Percentiles rank a stretch among this genome's conserved stretches.
Conservation (phyloP, 2,113 vertebrate species). For the Alectura lathami region DNA sequence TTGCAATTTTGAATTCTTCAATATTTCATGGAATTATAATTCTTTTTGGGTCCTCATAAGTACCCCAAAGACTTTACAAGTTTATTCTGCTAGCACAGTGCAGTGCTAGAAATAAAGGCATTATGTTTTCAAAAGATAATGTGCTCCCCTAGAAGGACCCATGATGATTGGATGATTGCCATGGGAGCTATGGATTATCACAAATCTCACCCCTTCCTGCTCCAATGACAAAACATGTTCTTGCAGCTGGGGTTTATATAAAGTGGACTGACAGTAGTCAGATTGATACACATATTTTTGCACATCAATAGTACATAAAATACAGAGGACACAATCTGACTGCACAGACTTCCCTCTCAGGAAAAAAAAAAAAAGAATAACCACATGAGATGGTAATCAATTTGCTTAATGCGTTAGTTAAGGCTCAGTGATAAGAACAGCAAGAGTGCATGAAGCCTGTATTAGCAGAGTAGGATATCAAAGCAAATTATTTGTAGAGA, state of each 20-base stretch:
- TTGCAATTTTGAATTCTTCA: neutral
- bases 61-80: neutral
- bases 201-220: neutral
- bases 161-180: neutral
- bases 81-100: neutral
- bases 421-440: constrained; percentile 14
- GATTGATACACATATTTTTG: neutral
- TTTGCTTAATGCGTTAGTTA: constrained; percentile 27
- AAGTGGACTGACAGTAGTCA: neutral
- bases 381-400: neutral
- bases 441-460: neutral
- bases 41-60: neutral
- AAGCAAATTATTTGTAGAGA: neutral
- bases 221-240: neutral
- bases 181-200: neutral
- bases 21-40: neutral
- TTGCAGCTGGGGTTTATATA: neutral
- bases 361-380: neutral
- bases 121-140: neutral
- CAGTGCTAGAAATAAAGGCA: neutral
- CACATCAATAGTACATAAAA: neutral
- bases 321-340: neutral
- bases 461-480: neutral
- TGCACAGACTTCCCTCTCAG: neutral
- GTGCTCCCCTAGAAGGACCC: neutral